Base-by-base conservation (phyloP, 2,888 invertebrate species). In the Carterocephalus palaemon region DNA sequence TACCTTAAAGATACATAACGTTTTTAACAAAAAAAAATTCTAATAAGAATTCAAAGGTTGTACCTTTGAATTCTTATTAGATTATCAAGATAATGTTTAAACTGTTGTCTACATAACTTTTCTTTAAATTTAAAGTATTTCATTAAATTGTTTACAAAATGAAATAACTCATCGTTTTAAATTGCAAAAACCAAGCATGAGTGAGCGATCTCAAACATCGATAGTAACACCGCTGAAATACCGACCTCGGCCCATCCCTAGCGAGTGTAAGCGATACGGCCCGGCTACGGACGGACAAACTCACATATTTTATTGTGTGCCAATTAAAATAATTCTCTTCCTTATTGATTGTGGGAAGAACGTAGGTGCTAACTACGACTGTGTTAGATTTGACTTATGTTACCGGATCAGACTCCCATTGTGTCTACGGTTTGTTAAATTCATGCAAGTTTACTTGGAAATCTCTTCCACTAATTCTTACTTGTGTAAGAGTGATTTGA, bases 301-400 rank as follows among this genome's bases (percentile, higher is more conserved):
- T 69, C 71, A 70, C 73, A 79, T 77, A 81, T 79, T 81, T 80
- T 79, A 81, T 79, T 79, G 77, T 74, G 64, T 68, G 79, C 81
- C 83, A 84, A 83, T 84, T 84, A 83, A 81, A 81, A 74, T 76
- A 67, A 76, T 71, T 72, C 69, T 34, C 74, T 71, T 68, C 66
- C 65, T 61, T 56, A 56, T 59, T 59, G 64, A 65, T 62, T 62
- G 62, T 59, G 57, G 47, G 59, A 58, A 53, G 53, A 55, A 59
- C 52, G 56, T 46, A 52, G 47, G 38, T 49, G 49, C 42, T 43
- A 43, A 36, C 42, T 22, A 16, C 34, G 42, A 22, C 28, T 28
- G 19, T 20, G 34, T 43, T 43, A 34, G 47, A 46, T 41, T 52
- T 54, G 51, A 52, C 43, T 54, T 54, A 54, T 53, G 48, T 46